Conservation (phyloP, 2,888 invertebrate genomes). For the Chalcosyrphus nemorum region DNA sequence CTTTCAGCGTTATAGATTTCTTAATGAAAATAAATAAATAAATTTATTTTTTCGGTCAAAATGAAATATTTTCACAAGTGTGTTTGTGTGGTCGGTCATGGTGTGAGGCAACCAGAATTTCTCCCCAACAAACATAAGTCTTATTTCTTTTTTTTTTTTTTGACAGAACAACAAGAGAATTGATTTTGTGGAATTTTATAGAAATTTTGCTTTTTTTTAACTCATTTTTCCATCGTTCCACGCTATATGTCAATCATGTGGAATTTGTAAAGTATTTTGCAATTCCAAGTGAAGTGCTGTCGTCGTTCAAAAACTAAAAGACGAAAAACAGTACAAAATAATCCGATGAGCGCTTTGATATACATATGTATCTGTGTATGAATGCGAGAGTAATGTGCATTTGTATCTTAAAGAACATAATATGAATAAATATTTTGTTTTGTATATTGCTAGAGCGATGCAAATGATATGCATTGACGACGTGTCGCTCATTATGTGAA, state of each 20-base stretch:
- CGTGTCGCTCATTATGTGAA: slow-evolving; percentile 53
- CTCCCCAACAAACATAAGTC: not conserved
- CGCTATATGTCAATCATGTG: slow-evolving; percentile 33
- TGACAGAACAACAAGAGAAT: not conserved
- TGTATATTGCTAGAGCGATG: not conserved
- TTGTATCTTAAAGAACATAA: not conserved
- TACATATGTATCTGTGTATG: not conserved
- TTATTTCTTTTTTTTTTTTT: not conserved
- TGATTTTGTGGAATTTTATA: slow-evolving; percentile 23
- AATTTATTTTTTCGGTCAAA: not conserved
- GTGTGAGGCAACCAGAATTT: not conserved
- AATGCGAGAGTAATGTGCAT: not conserved
- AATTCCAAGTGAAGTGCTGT: slow-evolving; percentile 6
- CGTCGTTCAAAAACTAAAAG: not conserved
- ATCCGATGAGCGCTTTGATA: not conserved
- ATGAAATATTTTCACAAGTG: not conserved
- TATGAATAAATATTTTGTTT: slow-evolving; percentile 3
- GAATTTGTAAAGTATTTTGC: slow-evolving; percentile 41
- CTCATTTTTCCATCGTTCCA: not conserved
- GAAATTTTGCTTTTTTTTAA: not conserved
- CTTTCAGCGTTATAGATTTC: slow-evolving; percentile 11
- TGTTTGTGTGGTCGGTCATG: not conserved
- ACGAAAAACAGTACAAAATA: not conserved
- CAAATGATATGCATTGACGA: slow-evolving; percentile 32
- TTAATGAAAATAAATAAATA: slow-evolving; percentile 19